Conservation (phyloP, 53 echinoderm and acorn worm genomes). For the Apostichopus leukothele region DNA sequence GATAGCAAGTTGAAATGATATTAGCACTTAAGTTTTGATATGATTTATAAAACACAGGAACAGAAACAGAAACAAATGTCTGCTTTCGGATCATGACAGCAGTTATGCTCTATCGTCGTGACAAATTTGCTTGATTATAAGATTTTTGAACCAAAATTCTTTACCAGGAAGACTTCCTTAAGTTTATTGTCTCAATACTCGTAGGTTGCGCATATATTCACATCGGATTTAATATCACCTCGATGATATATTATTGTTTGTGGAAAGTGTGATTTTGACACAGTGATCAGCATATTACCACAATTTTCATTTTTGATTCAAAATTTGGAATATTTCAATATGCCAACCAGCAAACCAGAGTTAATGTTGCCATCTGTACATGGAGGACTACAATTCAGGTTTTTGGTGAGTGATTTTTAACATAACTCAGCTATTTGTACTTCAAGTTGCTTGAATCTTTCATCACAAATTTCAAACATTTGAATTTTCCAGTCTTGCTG, state of each 20-base stretch:
- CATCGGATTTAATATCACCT: no score
- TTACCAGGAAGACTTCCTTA: no score
- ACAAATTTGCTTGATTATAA: neutral
- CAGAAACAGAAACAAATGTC: neutral
- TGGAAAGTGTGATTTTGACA: no score
- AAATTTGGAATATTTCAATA: slow-evolving; percentile 24
- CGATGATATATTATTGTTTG: no score
- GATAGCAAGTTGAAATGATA: neutral
- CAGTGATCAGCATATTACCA: neutral
- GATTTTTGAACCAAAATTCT: no score
- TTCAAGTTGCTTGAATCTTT: neutral
- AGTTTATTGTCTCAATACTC: no score
- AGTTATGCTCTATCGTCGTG: neutral
- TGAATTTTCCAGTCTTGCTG: no score
- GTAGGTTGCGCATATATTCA: no score
- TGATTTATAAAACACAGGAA: no score
- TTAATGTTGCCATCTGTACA: neutral
- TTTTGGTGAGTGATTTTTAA: slow-evolving; percentile 4
- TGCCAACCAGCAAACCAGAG: slow-evolving; percentile 34
- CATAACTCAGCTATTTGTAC: neutral
- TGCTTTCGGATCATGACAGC: neutral
- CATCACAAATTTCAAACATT: no score
- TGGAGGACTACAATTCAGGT: slow-evolving; percentile 4
- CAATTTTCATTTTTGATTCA: neutral
- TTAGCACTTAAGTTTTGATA: no score